phyloP scores from a whole-genome alignment of 2,113 vertebrate species.

The Crotalus tigris region DNA sequence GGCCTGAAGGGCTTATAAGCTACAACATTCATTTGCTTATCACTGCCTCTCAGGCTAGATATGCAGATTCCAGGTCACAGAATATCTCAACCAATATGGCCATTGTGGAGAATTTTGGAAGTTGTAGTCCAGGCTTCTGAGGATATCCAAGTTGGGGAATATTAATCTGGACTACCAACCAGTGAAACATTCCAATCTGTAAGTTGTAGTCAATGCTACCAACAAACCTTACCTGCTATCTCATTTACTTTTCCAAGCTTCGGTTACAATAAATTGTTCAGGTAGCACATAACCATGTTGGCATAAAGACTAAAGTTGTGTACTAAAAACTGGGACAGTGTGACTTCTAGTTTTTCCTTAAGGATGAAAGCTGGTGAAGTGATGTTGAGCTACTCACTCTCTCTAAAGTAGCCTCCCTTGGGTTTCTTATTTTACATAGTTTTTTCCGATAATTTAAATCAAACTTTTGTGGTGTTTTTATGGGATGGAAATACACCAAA shows the following conservation, averaged over 20 bases:
- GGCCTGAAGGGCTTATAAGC: not conserved
- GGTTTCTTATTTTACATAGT: not conserved
- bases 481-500: not conserved
- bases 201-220: not conserved
- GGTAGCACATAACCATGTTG: not conserved
- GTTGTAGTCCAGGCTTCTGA: not conserved
- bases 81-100: not conserved
- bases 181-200: not conserved
- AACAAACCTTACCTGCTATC: not conserved
- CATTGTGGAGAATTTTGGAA: not conserved
- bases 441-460: not conserved
- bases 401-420: not conserved
- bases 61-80: not conserved
- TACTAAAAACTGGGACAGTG: not conserved
- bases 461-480: not conserved
- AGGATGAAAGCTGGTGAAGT: not conserved
- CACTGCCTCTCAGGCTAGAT: not conserved
- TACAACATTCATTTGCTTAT: not conserved
- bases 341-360: not conserved
- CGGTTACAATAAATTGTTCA: not conserved
- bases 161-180: not conserved
- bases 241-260: not conserved
- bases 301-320: not conserved
- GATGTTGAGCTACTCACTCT: not conserved
- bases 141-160: not conserved